Base-by-base conservation (phyloP, 2,888 invertebrate genomes). In the Troglohyphantes excavatus region DNA sequence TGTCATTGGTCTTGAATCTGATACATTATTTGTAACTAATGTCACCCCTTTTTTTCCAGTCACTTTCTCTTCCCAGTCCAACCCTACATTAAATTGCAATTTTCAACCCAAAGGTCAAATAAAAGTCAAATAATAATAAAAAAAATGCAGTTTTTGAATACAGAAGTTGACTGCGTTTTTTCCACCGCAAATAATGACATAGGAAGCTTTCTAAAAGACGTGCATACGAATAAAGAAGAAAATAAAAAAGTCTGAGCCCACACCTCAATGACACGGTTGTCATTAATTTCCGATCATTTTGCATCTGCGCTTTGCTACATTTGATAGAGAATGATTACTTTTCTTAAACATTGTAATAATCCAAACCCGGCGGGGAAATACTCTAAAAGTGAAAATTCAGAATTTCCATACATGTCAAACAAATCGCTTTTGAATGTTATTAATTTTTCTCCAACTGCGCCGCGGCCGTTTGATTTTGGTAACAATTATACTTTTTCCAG, bases 291-390 rank as follows among this genome's bases (percentile, higher is more conserved):
- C 82, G 59, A 88, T 88, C 81, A 21, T 59, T 82, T 88, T 75
- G 39, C 85, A 78, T 86, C 76, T 70, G 76, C 43, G 33, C 23
- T 59, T 59, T 39, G 88, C 67, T 70, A 76, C 82, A 89, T 81
- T 89, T 82, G 76, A 89, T 89, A 82, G 65, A 83, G 82, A 89
- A 53, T 65, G 82, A 82, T 82, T 83, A 83, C 88, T 67, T 87
- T 89, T 89, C 68, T 13, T 68, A 67, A 68, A 89, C 82, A 89
- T 89, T 89, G 82, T 89, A 89, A 89, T 83, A 89, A 83, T 82
- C 68, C 68, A 23, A 5, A 86, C 19, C 59, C 59, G 27, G 39
- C 39, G 53, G 53, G 43, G 27, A 46, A 27, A 26, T 5, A 19
- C n/a, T 19, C 33, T 43, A 29, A 73, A 83, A 83, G 65, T 43